phyloP scores from a whole-genome alignment of 2,797 vertebrate species.

The Dendrocincla fuliginosa region DNA sequence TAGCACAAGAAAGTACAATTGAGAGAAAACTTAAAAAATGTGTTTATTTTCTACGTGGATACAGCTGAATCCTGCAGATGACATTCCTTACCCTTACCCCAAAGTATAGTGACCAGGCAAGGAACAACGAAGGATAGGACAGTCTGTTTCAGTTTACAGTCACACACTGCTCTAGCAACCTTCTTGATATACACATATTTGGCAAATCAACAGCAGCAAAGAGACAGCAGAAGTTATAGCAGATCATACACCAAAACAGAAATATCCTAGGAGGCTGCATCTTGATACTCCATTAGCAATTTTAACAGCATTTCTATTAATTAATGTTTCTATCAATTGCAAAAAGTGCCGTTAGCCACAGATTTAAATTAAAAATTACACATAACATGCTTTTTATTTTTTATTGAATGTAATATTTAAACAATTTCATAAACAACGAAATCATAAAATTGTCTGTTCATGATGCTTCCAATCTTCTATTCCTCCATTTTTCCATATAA shows the following conservation, averaged over 20 bases:
- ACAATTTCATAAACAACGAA: slow-evolving; percentile 48
- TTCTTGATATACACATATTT: slow-evolving; percentile 27
- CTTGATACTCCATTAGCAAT: neutral
- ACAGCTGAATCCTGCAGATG: neutral
- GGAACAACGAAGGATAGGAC: neutral
- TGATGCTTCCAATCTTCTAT: slow-evolving; percentile 20
- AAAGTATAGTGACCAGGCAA: neutral
- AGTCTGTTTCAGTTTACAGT: neutral
- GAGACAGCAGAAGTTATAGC: neutral
- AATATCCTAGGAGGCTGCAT: neutral
- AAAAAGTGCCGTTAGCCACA: neutral
- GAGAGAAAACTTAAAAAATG: neutral
- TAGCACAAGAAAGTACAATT: neutral
- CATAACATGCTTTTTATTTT: slow-evolving; percentile 4
- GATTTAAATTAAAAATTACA: slow-evolving; percentile 37
- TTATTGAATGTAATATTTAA: slow-evolving; percentile 52
- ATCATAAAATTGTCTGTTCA: slow-evolving; percentile 9
- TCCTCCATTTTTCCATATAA: slow-evolving; percentile 82
- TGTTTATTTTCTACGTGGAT: slow-evolving; percentile 34
- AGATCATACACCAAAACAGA: neutral
- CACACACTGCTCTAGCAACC: neutral
- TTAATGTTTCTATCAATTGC: neutral
- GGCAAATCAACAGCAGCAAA: neutral
- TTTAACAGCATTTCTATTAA: slow-evolving; percentile 5
- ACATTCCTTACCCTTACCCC: neutral